phyloP scores from a whole-genome alignment of 2,797 vertebrate species.

The Mus minutoides region DNA sequence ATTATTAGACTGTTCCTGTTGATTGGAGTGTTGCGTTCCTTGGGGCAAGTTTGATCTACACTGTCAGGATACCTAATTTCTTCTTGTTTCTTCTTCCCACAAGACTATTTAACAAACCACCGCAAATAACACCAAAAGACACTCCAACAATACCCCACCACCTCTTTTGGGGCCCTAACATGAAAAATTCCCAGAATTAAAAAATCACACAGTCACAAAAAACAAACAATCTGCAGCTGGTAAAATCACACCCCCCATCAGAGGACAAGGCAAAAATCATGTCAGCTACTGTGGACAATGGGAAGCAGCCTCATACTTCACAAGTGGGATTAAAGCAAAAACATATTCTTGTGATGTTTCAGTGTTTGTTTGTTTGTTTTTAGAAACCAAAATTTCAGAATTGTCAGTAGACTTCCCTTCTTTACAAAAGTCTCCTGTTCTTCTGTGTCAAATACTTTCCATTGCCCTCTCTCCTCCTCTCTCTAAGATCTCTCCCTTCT shows the following conservation, averaged over 20 bases:
- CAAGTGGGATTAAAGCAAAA: not conserved
- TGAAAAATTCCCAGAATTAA: not conserved
- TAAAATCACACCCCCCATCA: not conserved
- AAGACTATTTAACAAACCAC: not conserved
- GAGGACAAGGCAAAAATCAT: not conserved
- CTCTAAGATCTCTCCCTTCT: too few relatives aligned
- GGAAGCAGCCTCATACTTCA: not conserved
- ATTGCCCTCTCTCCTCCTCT: too few relatives aligned
- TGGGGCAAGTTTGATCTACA: not conserved
- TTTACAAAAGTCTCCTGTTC: not conserved
- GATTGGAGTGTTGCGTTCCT: not conserved
- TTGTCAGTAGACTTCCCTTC: not conserved
- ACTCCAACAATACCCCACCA: not conserved
- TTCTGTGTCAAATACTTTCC: not conserved
- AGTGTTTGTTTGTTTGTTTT: not conserved
- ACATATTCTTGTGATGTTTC: not conserved
- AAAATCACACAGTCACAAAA: not conserved
- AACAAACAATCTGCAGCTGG: not conserved
- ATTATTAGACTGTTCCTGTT: not conserved
- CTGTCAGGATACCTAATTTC: not conserved
- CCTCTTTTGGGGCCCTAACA: not conserved
- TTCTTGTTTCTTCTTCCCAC: not conserved
- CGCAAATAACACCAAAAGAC: not conserved
- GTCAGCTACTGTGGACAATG: not conserved
- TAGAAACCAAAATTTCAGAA: not conserved